These are phyloP conservation scores for Drosophila nr. medialis DNA, from an alignment of 2,888 invertebrate species.

Conservation along the genomic window DNA sequence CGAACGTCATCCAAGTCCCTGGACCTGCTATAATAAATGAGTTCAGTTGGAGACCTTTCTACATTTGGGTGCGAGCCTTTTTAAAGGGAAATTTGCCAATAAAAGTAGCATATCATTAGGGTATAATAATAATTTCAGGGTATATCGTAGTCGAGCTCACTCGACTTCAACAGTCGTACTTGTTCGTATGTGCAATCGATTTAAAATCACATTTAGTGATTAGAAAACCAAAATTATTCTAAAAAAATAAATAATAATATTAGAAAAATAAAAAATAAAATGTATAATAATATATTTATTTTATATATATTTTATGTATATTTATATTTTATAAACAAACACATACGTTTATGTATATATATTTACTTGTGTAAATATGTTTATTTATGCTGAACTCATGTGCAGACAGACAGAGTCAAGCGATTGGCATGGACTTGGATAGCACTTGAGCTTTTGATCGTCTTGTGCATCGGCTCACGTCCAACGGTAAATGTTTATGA, in stretches of 20 bases:
- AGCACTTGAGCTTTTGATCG: slow-evolving; percentile 8
- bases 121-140: too few species aligned
- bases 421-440: slow-evolving; percentile 25
- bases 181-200: too few species aligned
- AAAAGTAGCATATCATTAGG: too few species aligned
- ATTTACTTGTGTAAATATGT: slow-evolving; percentile 20
- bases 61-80: too few species aligned
- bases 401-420: slow-evolving; percentile 18
- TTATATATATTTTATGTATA: background rate
- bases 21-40: too few species aligned
- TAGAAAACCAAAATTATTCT: too few species aligned
- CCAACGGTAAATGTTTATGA: slow-evolving; percentile 80
- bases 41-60: too few species aligned
- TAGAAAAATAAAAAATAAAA: background rate
- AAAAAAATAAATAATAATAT: background rate
- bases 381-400: slow-evolving; percentile 51
- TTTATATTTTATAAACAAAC: background rate
- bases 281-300: background rate
- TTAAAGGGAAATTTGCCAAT: too few species aligned
- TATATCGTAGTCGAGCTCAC: too few species aligned
- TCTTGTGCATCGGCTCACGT: slow-evolving; percentile 55
- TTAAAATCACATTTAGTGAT: too few species aligned
- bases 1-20: too few species aligned
- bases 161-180: too few species aligned
- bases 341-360: background rate